Evolutionary conservation across 2,113 vertebrate species (phyloP), one percentile per base, ranked within the genome.

Genomic region (Xiphophorus couchianus): DNA sequence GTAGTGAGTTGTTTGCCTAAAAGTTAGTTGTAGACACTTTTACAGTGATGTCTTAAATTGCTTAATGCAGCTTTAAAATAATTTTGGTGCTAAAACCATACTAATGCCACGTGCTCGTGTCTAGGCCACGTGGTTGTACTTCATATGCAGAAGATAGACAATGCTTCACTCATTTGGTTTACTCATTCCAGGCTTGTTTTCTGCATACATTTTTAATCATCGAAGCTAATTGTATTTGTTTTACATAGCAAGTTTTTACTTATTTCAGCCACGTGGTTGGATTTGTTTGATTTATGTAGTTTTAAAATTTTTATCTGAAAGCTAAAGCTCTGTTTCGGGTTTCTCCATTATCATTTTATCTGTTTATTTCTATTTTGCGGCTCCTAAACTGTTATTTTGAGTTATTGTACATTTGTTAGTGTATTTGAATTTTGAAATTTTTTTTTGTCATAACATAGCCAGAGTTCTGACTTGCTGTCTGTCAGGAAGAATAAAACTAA

Each of bases 1-100:
- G 91, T 92, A 92, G 90, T 90, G 78, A 89, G 88, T 87, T 88
- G 89, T 90, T 91, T 90, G 87, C 84, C 85, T 90, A 69, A 88
- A 84, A 82, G 61, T 66, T 89, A 89, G 86, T 69, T 44, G 48
- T 81, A 83, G 78, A 33, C 65, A 82, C 65, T 73, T 58, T 73
- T 73, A 6, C 82, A 64, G 64, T 74, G 13, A 71, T 64, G 33
- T 64, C 5, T 76, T 68, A 54, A 74, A 84, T 82, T 78, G 87
- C 87, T 90, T 90, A 87, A 89, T 88, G 91, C 90, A 90, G 91
- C 91, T 91, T 92, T 87, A 84, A 71, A 42, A 39, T 82, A 9
- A 73, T 71, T 67, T 67, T 44, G 35, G 66, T 80, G 22, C 60
- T 76, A 58, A 84, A 64, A 54, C 42, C 3, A 72, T 71, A 72